phyloP scores from a whole-genome alignment of 1,140 invertebrate genomes.

The Bombus balteatus region DNA sequence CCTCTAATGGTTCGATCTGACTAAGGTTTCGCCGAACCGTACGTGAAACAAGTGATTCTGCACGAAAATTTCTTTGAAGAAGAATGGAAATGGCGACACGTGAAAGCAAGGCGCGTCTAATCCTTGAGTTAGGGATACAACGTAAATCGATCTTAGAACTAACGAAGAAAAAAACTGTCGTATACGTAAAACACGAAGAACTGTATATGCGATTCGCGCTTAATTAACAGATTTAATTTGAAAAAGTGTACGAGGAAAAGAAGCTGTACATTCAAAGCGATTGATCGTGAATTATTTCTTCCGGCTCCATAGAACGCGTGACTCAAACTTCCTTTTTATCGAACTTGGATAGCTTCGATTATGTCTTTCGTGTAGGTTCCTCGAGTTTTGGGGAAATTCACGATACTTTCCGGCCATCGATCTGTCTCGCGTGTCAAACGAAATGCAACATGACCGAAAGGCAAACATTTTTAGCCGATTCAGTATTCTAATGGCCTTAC shows the following conservation, averaged over 20 bases:
- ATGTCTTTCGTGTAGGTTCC: not conserved
- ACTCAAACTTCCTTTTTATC: not conserved
- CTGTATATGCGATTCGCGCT: not conserved
- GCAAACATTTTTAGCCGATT: not conserved
- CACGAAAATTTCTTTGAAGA: not conserved
- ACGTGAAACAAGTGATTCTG: not conserved
- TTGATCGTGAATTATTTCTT: not conserved
- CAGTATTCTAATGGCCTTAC: conserved; percentile 14
- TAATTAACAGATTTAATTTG: not conserved
- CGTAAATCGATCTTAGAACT: not conserved
- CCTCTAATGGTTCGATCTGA: conserved; percentile 2
- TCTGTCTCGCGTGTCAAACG: not conserved
- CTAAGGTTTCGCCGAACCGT: not conserved
- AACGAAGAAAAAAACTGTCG: not conserved
- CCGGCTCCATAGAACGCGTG: not conserved
- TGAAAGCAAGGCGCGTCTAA: not conserved
- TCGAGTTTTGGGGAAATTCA: not conserved
- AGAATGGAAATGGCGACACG: not conserved
- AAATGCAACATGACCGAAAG: not conserved
- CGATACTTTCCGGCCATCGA: not conserved
- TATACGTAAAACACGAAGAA: not conserved
- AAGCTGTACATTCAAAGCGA: not conserved
- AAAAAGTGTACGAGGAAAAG: not conserved
- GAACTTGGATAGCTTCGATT: not conserved
- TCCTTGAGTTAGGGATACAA: not conserved